Percentiles rank a stretch among this genome's conserved stretches.
Conservation (phyloP, 2,888 invertebrate species). For the Leptinotarsa tumamoca region DNA sequence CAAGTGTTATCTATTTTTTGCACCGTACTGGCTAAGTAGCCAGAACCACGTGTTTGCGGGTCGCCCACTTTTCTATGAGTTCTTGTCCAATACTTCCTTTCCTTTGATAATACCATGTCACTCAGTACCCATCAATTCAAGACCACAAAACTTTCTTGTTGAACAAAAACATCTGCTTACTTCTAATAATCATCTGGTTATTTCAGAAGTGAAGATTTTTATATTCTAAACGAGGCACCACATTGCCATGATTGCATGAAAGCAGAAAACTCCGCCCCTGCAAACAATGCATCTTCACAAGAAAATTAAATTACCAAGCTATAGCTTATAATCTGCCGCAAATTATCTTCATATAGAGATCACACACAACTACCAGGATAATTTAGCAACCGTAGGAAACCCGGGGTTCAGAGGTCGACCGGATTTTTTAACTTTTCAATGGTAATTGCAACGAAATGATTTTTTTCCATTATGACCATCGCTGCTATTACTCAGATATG, state of each 20-base stretch:
- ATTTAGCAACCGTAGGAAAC: slow-evolving; percentile 44
- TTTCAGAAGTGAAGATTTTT: too few relatives aligned
- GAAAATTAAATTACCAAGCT: slow-evolving; percentile 44
- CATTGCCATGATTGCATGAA: slow-evolving; percentile 8
- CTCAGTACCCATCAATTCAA: too few relatives aligned
- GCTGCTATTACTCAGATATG: slow-evolving; percentile 41
- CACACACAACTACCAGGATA: slow-evolving; percentile 42
- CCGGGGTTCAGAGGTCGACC: slow-evolving; percentile 37
- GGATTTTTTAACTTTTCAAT: slow-evolving; percentile 38
- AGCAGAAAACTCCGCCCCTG: slow-evolving; percentile 22
- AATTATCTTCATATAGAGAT: slow-evolving; percentile 43
- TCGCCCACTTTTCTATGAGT: too few relatives aligned
- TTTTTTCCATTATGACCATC: slow-evolving; percentile 16
- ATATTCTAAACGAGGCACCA: neutral
- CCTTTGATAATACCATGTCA: too few relatives aligned
- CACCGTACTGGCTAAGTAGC: too few relatives aligned
- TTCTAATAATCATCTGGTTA: too few relatives aligned
- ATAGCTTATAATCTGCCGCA: slow-evolving; percentile 38
- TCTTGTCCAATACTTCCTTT: too few relatives aligned
- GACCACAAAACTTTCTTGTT: too few relatives aligned
- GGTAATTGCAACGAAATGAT: slow-evolving; percentile 35
- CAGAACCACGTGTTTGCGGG: too few relatives aligned
- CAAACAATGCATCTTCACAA: slow-evolving; percentile 24
- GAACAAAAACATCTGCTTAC: too few relatives aligned
- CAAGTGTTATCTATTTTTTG: too few relatives aligned